Evolutionary conservation across 1,140 invertebrate species (phyloP), one percentile per base, ranked within the genome.

Genomic region (Lysiphlebus fabarum): DNA sequence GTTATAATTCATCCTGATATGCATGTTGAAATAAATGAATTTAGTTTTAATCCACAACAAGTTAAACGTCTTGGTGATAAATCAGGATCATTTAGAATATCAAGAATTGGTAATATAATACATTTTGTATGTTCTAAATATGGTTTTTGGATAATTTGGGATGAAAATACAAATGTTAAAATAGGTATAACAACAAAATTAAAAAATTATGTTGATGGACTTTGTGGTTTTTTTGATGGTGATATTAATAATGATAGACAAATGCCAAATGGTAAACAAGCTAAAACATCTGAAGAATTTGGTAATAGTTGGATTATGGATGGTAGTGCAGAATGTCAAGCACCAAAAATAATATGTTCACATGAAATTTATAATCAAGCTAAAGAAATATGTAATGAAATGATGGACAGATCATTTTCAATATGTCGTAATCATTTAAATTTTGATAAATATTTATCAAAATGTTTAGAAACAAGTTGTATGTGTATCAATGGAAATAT

Each of bases 191-290:
- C 82, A 0, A 81, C 82, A n/a, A 83, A 83, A 63, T 78, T 87
- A 40, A 66, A 74, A 37, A 76, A 81, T 4, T 75, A 82, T 50
- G 84, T 93, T 0, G 88, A 90, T 67, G 91, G 91, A 1, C 68
- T 93, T 1, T 93, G 91, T 67, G 91, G 91, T 5, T 87, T 83
- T 56, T 91, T 86, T 68, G 87, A 90, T 73, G 85, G 85, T 1
- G 74, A 84, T 36, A 56, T 72, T 0, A 62, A 65, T 26, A 88
- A 92, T 70, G 91, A 93, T 68, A 86, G 85, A 49, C 78, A 84
- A 9, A 82, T 84, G 59, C 90, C 90, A 0, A 82, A 87, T 70
- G 90, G 89, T 1, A 72, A 65, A 17, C 63, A 82, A 9, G 83
- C 87, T 4, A 68, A 75, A n/a, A 85, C 82, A 9, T 86, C 85